Evolutionary conservation across 1,140 invertebrate genomes (phyloP).

Genomic region (Orchestia grillus): DNA sequence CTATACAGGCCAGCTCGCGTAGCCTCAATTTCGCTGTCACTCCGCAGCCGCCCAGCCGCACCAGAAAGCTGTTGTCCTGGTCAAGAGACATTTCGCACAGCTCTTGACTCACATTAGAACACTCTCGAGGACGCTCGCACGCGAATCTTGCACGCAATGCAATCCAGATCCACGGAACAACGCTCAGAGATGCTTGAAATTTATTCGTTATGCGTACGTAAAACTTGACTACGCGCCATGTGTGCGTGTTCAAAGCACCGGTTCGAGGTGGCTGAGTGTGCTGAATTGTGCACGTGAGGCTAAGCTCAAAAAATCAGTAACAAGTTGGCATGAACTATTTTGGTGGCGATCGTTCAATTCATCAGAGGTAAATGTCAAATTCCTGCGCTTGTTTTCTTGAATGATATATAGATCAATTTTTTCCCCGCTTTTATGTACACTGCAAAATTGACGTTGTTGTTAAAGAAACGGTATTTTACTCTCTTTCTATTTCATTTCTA

Average conservation of each 20-base stretch:
- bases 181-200: neutral
- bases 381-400: no score
- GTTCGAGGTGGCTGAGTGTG: neutral
- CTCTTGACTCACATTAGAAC: neutral
- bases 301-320: neutral
- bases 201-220: neutral
- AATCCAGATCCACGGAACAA: neutral
- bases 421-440: no score
- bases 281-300: neutral
- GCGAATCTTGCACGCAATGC: neutral
- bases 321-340: no score
- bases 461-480: no score
- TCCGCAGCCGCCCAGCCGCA: neutral
- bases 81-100: neutral
- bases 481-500: no score
- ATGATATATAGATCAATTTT: no score
- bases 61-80: neutral
- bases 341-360: no score
- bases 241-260: neutral
- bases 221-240: neutral
- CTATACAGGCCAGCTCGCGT: neutral
- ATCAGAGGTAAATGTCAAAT: no score
- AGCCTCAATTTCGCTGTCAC: slow-evolving; percentile 18
- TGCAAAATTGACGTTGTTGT: no score
- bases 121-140: neutral